Conservation (phyloP, 2,113 vertebrate species). For the Cranoglanis bouderius region DNA sequence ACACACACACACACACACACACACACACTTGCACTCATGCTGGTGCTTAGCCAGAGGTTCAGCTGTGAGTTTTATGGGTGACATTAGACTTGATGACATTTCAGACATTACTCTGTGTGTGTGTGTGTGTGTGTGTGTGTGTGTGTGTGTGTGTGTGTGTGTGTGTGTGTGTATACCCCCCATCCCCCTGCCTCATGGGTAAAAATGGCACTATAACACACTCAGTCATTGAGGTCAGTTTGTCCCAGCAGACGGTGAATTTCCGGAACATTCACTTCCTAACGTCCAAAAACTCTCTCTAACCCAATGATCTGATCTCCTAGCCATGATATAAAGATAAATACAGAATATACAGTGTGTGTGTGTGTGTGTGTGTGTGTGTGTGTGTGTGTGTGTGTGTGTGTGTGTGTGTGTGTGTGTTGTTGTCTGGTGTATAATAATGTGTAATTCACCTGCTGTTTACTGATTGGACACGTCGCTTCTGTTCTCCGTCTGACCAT, state of each 20-base stretch:
- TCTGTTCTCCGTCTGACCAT: background rate
- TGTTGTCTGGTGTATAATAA: background rate
- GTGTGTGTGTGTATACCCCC: background rate
- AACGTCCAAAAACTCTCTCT: background rate
- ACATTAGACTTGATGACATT: slow-evolving; percentile 6
- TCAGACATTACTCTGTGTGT: background rate
- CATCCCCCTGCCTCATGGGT: background rate
- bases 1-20: background rate
- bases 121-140: slow-evolving; percentile 6
- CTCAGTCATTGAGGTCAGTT: slow-evolving; percentile 10
- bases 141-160: background rate
- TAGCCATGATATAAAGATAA: background rate
- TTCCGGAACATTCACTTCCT: slow-evolving; percentile 6
- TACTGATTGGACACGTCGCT: background rate
- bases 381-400: background rate
- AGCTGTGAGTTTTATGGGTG: background rate
- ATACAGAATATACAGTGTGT: background rate
- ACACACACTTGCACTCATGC: background rate
- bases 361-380: background rate
- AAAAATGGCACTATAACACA: background rate
- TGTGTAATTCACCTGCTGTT: background rate
- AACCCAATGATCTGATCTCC: background rate
- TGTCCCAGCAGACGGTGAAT: background rate
- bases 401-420: background rate
- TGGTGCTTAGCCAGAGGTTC: background rate